Percentiles rank a stretch among this genome's conserved stretches.
phyloP scores from a whole-genome alignment of 2,797 vertebrate genomes.

The Notolepis coatsorum region DNA sequence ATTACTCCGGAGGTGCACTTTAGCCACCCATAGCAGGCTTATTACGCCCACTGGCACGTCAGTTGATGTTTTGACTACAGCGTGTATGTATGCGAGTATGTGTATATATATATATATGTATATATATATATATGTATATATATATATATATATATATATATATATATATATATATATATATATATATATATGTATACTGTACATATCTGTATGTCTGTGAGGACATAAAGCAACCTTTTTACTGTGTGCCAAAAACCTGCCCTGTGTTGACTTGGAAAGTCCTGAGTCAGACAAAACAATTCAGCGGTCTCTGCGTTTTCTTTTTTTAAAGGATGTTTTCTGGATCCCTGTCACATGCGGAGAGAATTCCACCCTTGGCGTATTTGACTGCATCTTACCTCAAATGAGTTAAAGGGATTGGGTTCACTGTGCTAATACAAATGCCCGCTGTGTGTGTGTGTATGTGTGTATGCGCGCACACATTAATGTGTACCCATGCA shows the following conservation, averaged over 20 bases:
- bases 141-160: no score
- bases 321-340: conserved; percentile 83
- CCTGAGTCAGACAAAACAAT: conserved; percentile 44
- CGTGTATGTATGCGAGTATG: conserved; percentile 32
- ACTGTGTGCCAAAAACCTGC: conserved; percentile 74
- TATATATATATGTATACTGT: no score
- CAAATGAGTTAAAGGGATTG: conserved; percentile 89
- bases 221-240: conserved; percentile 60
- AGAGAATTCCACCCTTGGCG: conserved; percentile 77
- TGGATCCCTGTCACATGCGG: conserved; percentile 39
- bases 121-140: no score
- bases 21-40: conserved; percentile 50
- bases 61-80: conserved; percentile 31
- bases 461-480: conserved; percentile 37
- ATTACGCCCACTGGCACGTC: conserved; percentile 53
- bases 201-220: conserved; percentile 36
- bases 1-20: conserved; percentile 67
- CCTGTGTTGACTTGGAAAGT: conserved; percentile 49
- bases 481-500: no score
- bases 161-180: no score
- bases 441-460: conserved; percentile 36
- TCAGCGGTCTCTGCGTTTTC: conserved; percentile 79
- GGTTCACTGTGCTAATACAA: conserved; percentile 86
- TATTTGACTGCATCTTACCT: conserved; percentile 92
- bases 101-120: no score